Percentiles rank a stretch among this genome's conserved stretches.
Conservation (phyloP, 2,113 vertebrate species). For the Aleadryas rufinucha region DNA sequence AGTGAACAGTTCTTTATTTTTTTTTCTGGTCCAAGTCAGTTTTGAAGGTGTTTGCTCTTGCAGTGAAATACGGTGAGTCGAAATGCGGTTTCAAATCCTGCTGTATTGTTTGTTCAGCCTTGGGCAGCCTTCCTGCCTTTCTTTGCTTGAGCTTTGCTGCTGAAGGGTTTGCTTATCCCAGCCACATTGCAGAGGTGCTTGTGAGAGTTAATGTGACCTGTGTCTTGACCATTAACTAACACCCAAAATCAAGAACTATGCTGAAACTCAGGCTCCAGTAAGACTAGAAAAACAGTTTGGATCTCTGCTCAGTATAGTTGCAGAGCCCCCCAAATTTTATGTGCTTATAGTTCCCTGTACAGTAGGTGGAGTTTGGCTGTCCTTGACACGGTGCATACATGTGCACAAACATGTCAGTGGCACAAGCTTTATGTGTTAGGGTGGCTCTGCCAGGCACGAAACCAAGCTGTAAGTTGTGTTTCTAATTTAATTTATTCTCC, state of each 20-base stretch:
- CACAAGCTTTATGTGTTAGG: neutral
- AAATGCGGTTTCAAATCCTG: neutral
- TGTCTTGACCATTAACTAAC: neutral
- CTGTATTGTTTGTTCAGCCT: neutral
- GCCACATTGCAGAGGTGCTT: neutral
- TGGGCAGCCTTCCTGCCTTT: neutral
- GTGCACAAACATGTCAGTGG: neutral
- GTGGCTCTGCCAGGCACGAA: neutral
- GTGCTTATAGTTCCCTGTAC: neutral
- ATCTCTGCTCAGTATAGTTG: neutral
- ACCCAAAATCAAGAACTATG: neutral
- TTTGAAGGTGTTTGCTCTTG: neutral
- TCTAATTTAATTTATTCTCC: neutral
- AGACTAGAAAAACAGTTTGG: neutral
- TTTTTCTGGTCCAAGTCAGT: neutral
- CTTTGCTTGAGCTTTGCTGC: neutral
- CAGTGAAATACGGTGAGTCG: neutral
- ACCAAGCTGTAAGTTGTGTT: neutral
- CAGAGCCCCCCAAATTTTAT: neutral
- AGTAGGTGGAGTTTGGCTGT: neutral
- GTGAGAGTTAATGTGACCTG: neutral
- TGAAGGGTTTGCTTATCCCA: neutral
- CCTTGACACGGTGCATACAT: accelerated
- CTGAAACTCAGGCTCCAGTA: neutral
- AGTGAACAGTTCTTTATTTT: neutral